Percentiles rank a stretch among this genome's conserved stretches.
Evolutionary conservation across 2,888 invertebrate species (phyloP).

Genomic region (Cryptocephalus moraei): DNA sequence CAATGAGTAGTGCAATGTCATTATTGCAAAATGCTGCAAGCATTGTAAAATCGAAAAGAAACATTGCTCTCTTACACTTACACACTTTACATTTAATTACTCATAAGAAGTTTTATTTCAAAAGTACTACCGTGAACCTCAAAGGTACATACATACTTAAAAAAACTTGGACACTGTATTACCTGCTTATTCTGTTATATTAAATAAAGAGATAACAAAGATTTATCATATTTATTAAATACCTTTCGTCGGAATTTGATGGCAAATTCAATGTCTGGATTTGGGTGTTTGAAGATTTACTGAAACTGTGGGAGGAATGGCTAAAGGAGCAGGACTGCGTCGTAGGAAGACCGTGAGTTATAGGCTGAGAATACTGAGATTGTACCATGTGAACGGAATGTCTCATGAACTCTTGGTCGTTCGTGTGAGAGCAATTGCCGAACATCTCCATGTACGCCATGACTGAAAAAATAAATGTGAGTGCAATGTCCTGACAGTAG

Average conservation of each 20-base stretch:
- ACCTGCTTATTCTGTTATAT: conserved; percentile 3
- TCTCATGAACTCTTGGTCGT: conserved; percentile 67
- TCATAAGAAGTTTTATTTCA: too few relatives aligned
- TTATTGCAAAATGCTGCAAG: too few relatives aligned
- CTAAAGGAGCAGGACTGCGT: conserved; percentile 50
- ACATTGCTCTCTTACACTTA: too few relatives aligned
- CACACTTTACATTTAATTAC: too few relatives aligned
- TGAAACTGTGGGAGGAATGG: conserved; percentile 26
- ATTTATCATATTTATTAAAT: conserved; percentile 32
- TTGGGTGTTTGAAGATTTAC: conserved; percentile 27
- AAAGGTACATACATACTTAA: too few relatives aligned
- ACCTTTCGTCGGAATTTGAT: conserved; percentile 11
- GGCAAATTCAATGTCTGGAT: conserved; percentile 27
- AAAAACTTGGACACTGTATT: neutral
- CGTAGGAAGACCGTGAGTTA: conserved; percentile 37
- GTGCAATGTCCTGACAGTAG: neutral
- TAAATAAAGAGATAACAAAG: conserved; percentile 24
- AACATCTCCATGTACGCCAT: conserved; percentile 97
- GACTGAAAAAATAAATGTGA: conserved; percentile 49
- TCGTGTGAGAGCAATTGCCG: conserved; percentile 76
- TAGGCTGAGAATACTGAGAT: conserved; percentile 25
- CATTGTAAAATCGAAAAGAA: too few relatives aligned
- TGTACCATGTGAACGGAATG: conserved; percentile 68
- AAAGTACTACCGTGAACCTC: too few relatives aligned
- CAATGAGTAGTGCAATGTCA: too few relatives aligned